Evolutionary conservation across 2,113 vertebrate genomes (phyloP).

Genomic region (Procavia capensis): DNA sequence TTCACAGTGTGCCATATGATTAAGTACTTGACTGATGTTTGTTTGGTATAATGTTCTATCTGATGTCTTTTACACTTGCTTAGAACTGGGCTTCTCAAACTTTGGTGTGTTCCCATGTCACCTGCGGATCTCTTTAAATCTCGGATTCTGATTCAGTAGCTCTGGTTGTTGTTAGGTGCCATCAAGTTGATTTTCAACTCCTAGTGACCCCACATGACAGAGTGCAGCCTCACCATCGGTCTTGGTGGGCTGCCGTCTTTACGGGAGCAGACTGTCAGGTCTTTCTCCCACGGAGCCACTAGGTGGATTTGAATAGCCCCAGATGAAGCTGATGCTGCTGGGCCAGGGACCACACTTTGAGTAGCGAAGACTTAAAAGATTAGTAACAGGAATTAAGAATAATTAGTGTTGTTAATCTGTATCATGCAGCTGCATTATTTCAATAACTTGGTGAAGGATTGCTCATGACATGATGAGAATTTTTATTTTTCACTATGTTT

Average conservation of each 20-base stretch:
- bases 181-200: neutral
- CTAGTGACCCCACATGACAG: neutral
- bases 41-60: neutral
- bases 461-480: neutral
- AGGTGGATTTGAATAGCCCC: neutral
- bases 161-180: neutral
- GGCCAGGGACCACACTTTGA: neutral
- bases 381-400: neutral
- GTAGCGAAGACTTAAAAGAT: neutral
- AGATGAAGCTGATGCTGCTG: too few relatives aligned
- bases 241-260: neutral
- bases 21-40: neutral
- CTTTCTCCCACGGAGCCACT: neutral
- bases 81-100: neutral
- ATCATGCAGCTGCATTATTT: neutral
- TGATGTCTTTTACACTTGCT: neutral
- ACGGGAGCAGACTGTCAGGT: too few relatives aligned
- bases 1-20: neutral
- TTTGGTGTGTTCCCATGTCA: neutral
- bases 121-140: neutral
- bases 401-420: neutral
- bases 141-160: neutral
- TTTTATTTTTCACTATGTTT: neutral
- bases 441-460: neutral
- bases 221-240: neutral